Evolutionary conservation across 2,113 vertebrate genomes (phyloP), one percentile per base, ranked within the genome.

Genomic region (Tautogolabrus adspersus): DNA sequence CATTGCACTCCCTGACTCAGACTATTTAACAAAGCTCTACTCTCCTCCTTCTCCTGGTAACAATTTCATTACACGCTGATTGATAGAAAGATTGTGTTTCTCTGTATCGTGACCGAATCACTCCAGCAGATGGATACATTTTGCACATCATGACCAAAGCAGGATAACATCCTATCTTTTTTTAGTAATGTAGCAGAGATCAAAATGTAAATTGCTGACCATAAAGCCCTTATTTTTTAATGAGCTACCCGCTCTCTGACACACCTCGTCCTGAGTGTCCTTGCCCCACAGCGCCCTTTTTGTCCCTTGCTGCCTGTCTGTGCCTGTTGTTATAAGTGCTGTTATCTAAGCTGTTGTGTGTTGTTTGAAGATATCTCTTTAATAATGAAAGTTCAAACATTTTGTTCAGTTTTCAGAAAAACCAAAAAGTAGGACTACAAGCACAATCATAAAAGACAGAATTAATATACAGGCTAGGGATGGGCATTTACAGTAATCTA

Each of bases 1-100:
- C 85, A 59, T 26, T 75, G 69, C 77, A 37, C 71, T 62, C 52
- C 51, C 56, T 79, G 74, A 77, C 79, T 79, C 81, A 84, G 58
- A 81, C 66, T 84, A 57, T 77, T 86, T 57, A 81, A 74, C 79
- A 44, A 37, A 64, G 74, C 66, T 82, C 38, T 19, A 52, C n/a
- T 44, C 46, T 54, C 66, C 42, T 84, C 54, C 52, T 61, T 46
- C 58, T 56, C 58, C 37, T 37, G 52, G 55, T 67, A 69, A 76
- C 51, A 23, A 75, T 78, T 81, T 62, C 58, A 83, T 82, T 73
- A 78, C 61, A 60, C 65, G 54, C 68, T 16, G 18, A 10, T 62
- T 15, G 73, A 66, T 67, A 10, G 34, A 68, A 38, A 49, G 65
- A 77, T 66, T 55, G 21, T 9, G 4, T 64, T 13, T 8, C 62